Conservation (phyloP, 2,797 vertebrate genomes). For the Coreius guichenoti region DNA sequence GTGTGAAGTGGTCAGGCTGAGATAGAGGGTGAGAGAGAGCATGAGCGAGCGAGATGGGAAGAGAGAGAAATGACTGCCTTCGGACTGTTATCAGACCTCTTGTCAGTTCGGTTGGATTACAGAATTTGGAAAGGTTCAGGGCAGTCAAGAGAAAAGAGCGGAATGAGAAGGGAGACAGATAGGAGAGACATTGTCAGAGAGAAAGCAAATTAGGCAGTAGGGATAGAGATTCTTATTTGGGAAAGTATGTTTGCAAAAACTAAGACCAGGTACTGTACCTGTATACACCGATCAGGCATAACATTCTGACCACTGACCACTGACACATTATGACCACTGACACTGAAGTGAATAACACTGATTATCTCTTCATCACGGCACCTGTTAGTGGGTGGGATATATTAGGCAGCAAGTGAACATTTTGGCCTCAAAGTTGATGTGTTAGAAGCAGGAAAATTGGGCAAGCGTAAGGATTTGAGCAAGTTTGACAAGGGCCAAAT, state of each 20-base stretch:
- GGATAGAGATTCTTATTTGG: not conserved
- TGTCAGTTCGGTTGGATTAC: slow-evolving; percentile 19
- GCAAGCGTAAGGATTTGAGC: no score
- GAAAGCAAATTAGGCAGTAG: not conserved
- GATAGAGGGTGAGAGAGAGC: not conserved
- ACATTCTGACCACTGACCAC: no score
- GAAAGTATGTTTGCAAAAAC: not conserved
- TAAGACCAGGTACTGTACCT: not conserved
- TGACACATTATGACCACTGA: no score
- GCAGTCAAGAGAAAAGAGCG: not conserved
- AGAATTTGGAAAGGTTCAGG: slow-evolving; percentile 16
- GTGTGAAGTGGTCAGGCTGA: not conserved
- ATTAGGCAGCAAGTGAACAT: no score
- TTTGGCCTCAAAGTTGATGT: no score
- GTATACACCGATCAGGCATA: no score
- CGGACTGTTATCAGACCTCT: slow-evolving; percentile 37
- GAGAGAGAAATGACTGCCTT: slow-evolving; percentile 29
- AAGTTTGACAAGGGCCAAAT: no score
- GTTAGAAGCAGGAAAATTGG: no score
- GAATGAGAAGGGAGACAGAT: not conserved
- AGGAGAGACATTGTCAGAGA: not conserved
- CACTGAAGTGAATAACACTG: no score
- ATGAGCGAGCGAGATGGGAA: slow-evolving; percentile 6
- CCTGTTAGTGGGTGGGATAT: no score
- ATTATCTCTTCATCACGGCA: no score